Evolutionary conservation across 2,888 invertebrate genomes (phyloP), one percentile per base, ranked within the genome.

Genomic region (Heteropelma amictum): DNA sequence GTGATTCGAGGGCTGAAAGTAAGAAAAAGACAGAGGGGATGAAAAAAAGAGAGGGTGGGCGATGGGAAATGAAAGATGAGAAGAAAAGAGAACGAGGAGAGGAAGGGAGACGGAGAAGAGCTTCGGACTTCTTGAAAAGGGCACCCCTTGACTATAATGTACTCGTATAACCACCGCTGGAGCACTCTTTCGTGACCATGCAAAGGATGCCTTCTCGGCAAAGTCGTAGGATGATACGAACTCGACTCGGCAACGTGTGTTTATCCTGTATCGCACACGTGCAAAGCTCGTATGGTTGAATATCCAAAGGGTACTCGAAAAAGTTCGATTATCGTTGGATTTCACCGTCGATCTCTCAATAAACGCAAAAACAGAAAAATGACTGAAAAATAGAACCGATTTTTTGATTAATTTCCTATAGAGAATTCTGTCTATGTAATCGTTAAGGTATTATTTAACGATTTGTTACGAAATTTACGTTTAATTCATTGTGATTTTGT

Each of bases 201-300:
- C 35, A 49, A 33, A n/a, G 54, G 47, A 61, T 54, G 54, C 49
- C 38, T 47, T 54, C 54, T 23, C 35, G 49, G 40, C 65, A 63
- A 40, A 67, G 71, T 71, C 75, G 67, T 68, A 68, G 51, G 47
- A 49, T 51, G 51, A 70, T 71, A 61, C 65, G 21, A 19, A 35
- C 21, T 8, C 58, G 42, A 7, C 28, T 58, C 23, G 45, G 51
- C 33, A 14, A 38, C 35, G 30, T 54, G 45, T 65, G n/a, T 65
- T 60, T 28, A 26, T 26, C 17, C 14, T 23, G 33, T 14, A 21
- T 10, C 14, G 2, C 12, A 17, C 30, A 10, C 30, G 12, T 14
- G 12, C 28, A n/a, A n/a, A n/a, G n/a, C n/a, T n/a, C n/a, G n/a
- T n/a, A n/a, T n/a, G n/a, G n/a, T n/a, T n/a, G n/a, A n/a, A n/a